Evolutionary conservation across 2,797 vertebrate species (phyloP), one percentile per base, ranked within the genome.

Genomic region (Anabas testudineus): DNA sequence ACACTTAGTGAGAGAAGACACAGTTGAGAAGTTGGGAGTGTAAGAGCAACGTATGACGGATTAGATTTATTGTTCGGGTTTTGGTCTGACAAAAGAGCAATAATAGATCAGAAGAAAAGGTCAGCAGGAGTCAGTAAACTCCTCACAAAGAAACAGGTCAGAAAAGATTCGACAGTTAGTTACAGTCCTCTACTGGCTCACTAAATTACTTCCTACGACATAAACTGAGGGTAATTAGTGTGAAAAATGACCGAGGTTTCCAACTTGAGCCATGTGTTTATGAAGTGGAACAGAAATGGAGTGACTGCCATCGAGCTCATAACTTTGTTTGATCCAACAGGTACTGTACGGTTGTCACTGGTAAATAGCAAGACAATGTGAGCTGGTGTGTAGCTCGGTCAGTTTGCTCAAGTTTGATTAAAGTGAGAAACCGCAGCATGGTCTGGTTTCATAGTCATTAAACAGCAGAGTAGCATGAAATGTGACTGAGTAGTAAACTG

Each of bases 21-120:
- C 83, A 81, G 90, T 81, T 89, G 91, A 90, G 91, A 91, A 83
- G 80, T 83, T 84, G 64, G 76, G 78, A 88, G 83, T 72, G 89
- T 78, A 82, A 87, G 83, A 86, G 78, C 88, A 87, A 58, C 65
- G 67, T 90, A 91, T 90, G 89, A 91, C 90, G 87, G 81, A 90
- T 85, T 87, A 79, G 30, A 76, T 76, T 76, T 84, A 85, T 89
- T 89, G 85, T 90, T 85, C 47, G 0, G 73, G 66, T 63, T 82
- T 80, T 80, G 52, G 53, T 73, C 56, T 18, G 73, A 87, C 79
- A 90, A 90, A 78, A 58, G 72, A 71, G 67, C 74, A 84, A 78
- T 87, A 81, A 80, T 57, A 84, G 81, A 88, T 88, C 82, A 90
- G n/a, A 87, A 90, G 74, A 55, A 18, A 52, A 32, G 79, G 79